Evolutionary conservation across 2,113 vertebrate genomes (phyloP), one percentile per base, ranked within the genome.

Genomic region (Condylura cristata): DNA sequence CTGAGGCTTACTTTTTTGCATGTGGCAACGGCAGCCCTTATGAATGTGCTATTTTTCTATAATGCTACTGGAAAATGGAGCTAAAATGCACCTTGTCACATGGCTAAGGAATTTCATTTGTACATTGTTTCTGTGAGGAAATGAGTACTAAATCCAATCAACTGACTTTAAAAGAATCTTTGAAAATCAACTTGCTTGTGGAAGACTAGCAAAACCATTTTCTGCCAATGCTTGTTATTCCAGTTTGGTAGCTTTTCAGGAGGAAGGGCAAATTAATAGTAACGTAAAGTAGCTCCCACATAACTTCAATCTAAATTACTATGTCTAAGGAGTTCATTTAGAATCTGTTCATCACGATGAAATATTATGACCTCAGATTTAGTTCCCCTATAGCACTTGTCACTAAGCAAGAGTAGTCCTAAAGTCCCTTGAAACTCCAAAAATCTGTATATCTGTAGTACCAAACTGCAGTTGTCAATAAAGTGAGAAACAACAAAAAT

Each of bases 241-340:
- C 48, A 3, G 72, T 75, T 66, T 58, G 61, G 82, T 46, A 61
- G 68, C 30, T 96, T 94, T 83, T 72, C 66, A 81, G 34, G 72
- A 60, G 76, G 34, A 78, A 60, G 76, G 61, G 37, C 44, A 88
- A 95, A 87, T 80, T 71, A 92, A 92, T 65, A 88, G 63, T 28
- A 75, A 89, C 0, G 8, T 65, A 61, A 83, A 93, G 68, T 16
- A 81, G 79, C 28, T 90, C 74, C 78, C 26, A 87, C 2, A 22
- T 26, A 75, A 76, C 81, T 79, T 78, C 32, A 18, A 51, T 39
- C 63, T 86, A 86, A 86, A 93, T 61, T 68, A 86, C n/a, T 11
- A 58, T 32, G 37, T 34, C 82, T 24, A 60, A 89, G 71, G 14
- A 68, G n/a, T 30, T 93, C 60, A 20, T 53, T 88, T 46, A 72